Evolutionary conservation across 2,888 invertebrate genomes (phyloP), one percentile per base, ranked within the genome.

Genomic region (Acrobasis suavella): DNA sequence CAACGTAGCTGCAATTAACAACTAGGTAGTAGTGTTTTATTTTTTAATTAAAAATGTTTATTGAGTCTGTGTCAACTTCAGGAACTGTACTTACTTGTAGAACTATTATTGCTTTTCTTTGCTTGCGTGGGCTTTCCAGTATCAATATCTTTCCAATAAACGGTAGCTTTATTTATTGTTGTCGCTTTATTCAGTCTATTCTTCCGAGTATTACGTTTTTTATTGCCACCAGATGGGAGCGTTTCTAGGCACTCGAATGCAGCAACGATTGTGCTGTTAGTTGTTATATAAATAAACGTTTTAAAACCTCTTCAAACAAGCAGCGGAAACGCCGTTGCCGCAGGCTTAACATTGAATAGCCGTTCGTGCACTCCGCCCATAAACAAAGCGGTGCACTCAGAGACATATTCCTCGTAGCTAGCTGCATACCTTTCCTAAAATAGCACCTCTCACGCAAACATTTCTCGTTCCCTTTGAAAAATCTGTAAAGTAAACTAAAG

Each of bases 311-410:
- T 70, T 76, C 74, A 65, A 70, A 75, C 77, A 72, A 66, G 68
- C 65, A 73, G 67, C 80, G 82, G 83, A 82, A 81, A 76, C 78
- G 69, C 73, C 64, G 76, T 75, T 77, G 78, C 79, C 71, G 69
- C 76, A 75, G 72, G 77, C 72, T 77, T 74, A 75, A 75, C 76
- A 80, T 74, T 80, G 82, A 83, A 85, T 82, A 81, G 82, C 79
- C 75, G 64, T 75, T 70, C 80, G 73, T 80, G 78, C 82, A 83
- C 83, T 87, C 85, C 82, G 82, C 78, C 75, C 76, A 86, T 90
- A 87, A 87, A 90, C 86, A 87, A 82, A 82, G 81, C 80, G 75
- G 73, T 80, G 84, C 83, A 87, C 86, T 87, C 84, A 83, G 76
- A 82, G 73, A 80, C 79, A 77, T 76, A 79, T 77, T 80, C 76